Percentiles rank a stretch among this genome's conserved stretches.
phyloP scores from a whole-genome alignment of 1,140 invertebrate genomes.

The Goniozus legneri region DNA sequence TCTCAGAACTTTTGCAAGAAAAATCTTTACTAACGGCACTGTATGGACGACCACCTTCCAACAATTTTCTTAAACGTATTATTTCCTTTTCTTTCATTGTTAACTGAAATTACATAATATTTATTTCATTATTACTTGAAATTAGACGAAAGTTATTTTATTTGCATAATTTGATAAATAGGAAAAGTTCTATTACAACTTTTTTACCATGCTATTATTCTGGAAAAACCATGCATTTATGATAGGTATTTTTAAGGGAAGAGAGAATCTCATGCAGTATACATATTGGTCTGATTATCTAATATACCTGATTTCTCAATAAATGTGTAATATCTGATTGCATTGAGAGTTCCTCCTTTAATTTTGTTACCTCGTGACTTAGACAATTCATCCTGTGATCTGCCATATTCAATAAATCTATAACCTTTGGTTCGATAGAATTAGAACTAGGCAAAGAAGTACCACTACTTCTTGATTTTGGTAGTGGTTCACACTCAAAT shows the following conservation, averaged over 20 bases:
- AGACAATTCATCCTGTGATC: conserved; percentile 53
- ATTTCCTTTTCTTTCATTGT: conserved; percentile 61
- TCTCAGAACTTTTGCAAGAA: conserved; percentile 52
- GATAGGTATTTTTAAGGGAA: too few relatives aligned
- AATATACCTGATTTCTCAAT: conserved; percentile 49
- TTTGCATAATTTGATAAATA: too few relatives aligned
- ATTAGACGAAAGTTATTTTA: too few relatives aligned
- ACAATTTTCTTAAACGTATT: conserved; percentile 57
- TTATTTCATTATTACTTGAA: too few relatives aligned
- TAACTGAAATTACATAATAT: conserved; percentile 31
- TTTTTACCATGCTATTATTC: too few relatives aligned
- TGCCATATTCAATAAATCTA: conserved; percentile 47
- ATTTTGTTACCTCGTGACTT: conserved; percentile 51
- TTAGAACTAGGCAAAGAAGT: conserved; percentile 31
- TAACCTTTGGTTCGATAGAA: conserved; percentile 35
- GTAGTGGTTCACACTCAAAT: conserved; percentile 39
- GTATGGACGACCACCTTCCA: conserved; percentile 62
- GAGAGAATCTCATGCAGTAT: too few relatives aligned
- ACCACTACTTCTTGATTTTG: conserved; percentile 22
- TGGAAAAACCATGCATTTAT: too few relatives aligned
- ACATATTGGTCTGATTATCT: too few relatives aligned
- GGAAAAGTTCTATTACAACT: neutral
- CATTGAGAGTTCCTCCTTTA: conserved; percentile 50
- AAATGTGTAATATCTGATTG: conserved; percentile 45
- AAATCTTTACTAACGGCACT: conserved; percentile 58